A percentile compares a stretch with the other conserved stretches of the same genome.
Evolutionary conservation across 2,888 invertebrate genomes (phyloP).

Genomic region (Meteorus colon): DNA sequence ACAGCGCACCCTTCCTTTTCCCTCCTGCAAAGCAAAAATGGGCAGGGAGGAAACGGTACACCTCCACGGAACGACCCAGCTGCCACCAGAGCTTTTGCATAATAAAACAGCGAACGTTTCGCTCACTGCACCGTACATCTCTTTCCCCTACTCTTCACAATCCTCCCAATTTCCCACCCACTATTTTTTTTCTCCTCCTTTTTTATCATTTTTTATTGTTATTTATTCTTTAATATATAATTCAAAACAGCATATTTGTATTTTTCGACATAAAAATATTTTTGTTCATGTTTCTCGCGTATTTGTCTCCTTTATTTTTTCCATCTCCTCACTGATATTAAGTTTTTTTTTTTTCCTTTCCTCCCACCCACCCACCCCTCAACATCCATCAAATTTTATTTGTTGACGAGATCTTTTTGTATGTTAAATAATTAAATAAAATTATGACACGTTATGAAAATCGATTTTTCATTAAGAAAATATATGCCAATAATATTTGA

Average conservation of each 20-base stretch:
- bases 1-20: constrained; percentile 35
- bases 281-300: neutral
- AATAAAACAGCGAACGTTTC: constrained; percentile 69
- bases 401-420: neutral
- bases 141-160: constrained; percentile 31
- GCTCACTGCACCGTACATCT: constrained; percentile 36
- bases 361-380: too few species aligned
- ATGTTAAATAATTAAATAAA: constrained; percentile 2
- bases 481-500: constrained; percentile 3
- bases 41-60: constrained; percentile 52
- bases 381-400: neutral
- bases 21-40: constrained; percentile 28
- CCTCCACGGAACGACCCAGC: constrained; percentile 68
- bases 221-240: constrained; percentile 11
- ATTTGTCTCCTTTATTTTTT: neutral
- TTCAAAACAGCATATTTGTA: neutral
- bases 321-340: neutral
- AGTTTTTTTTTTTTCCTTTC: too few species aligned
- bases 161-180: constrained; percentile 15
- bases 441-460: neutral
- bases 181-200: constrained; percentile 17
- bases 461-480: neutral
- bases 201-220: neutral
- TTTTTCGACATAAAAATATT: constrained; percentile 3
- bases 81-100: constrained; percentile 73